Conservation (phyloP, 2,113 vertebrate genomes). For the Brienomyrus longianalis region DNA sequence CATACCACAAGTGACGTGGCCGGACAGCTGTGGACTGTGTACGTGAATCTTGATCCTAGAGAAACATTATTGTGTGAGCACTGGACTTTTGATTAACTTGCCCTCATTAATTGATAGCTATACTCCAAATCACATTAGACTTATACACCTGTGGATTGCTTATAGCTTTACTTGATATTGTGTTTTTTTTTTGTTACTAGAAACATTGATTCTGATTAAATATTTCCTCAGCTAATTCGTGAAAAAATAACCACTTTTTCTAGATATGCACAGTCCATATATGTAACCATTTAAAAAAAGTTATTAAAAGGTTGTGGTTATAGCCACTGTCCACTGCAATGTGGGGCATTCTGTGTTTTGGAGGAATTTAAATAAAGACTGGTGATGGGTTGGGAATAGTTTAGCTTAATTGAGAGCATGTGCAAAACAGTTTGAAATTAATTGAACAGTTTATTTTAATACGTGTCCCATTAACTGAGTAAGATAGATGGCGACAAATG, state of each 20-base stretch:
- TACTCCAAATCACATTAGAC: background rate
- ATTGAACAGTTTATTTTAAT: background rate
- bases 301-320: background rate
- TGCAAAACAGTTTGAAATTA: background rate
- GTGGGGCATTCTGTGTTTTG: background rate
- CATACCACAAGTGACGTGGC: background rate
- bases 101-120: background rate
- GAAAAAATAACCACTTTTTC: background rate
- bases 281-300: background rate
- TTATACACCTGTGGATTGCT: background rate
- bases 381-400: background rate
- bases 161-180: background rate
- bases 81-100: background rate
- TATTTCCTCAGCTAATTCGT: background rate
- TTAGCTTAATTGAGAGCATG: background rate
- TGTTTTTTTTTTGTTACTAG: background rate
- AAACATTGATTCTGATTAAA: background rate
- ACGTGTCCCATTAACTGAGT: background rate
- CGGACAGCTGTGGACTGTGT: background rate
- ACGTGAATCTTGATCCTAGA: background rate
- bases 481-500: background rate
- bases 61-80: background rate
- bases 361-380: background rate
- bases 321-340: background rate
- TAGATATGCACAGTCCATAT: background rate